A percentile compares a stretch with the other conserved stretches of the same genome.
Conservation (phyloP, 2,888 invertebrate genomes). For the Scaptomyza parva region DNA sequence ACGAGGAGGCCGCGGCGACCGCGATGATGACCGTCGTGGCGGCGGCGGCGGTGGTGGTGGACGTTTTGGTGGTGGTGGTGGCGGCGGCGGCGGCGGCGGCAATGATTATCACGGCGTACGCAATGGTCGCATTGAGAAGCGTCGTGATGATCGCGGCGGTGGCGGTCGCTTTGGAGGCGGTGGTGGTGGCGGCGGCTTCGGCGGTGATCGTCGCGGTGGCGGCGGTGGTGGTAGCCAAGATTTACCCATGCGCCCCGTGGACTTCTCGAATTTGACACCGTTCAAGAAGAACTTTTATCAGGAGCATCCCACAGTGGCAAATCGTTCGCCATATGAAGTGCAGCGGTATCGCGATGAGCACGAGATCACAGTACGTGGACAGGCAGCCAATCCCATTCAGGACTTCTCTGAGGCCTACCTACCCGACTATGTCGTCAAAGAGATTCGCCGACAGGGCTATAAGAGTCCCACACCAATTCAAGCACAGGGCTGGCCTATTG, state of each 20-base stretch:
- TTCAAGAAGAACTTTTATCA: slow-evolving; percentile 94
- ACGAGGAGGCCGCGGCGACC: slow-evolving; percentile 91
- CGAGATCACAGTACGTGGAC: slow-evolving; percentile 91
- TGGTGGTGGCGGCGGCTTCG: slow-evolving; percentile 89
- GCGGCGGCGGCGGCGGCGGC: slow-evolving; percentile 88
- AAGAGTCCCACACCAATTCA: slow-evolving; percentile 93
- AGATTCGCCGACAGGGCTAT: slow-evolving; percentile 88
- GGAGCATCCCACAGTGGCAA: slow-evolving; percentile 89
- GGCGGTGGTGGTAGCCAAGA: slow-evolving; percentile 90
- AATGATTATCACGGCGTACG: slow-evolving; percentile 88
- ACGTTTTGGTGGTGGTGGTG: slow-evolving; percentile 85
- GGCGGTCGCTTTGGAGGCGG: slow-evolving; percentile 92
- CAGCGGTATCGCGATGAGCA: slow-evolving; percentile 89
- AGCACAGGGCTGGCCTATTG: slow-evolving; percentile 95
- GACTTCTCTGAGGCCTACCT: slow-evolving; percentile 92
- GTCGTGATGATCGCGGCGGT: slow-evolving; percentile 85
- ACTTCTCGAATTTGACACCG: slow-evolving; percentile 87
- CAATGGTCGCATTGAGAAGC: slow-evolving; percentile 82
- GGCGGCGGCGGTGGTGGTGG: slow-evolving; percentile 68
- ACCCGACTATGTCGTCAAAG: slow-evolving; percentile 90
- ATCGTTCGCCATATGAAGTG: slow-evolving; percentile 89
- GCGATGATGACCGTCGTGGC: slow-evolving; percentile 85
- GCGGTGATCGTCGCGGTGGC: slow-evolving; percentile 82
- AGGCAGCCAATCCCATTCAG: slow-evolving; percentile 91
- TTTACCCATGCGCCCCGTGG: slow-evolving; percentile 92